Evolutionary conservation across 1,140 invertebrate species (phyloP), one percentile per base, ranked within the genome.

Genomic region (Scaptomyza hsui): DNA sequence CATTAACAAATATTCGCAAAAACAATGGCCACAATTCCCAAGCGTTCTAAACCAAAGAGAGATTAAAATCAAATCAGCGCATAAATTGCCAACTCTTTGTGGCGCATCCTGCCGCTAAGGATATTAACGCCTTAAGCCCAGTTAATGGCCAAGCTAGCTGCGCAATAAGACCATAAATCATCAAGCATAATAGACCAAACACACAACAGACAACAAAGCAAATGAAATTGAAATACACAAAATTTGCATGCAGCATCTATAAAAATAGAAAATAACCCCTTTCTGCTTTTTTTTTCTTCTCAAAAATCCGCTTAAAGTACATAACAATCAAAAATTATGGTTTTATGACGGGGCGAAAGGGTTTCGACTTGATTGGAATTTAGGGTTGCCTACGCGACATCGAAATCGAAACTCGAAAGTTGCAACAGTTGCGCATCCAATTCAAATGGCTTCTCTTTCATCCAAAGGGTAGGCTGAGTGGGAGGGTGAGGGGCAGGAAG

Each of bases 391-490:
- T 15, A 16, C 39, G 16, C 53, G 37, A n/a, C n/a, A 29, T 29
- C 10, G n/a, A 26, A 32, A 56, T 29, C 52, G 55, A 56, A 51
- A 42, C 32, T 29, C 39, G n/a, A 29, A 56, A 75, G 57, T 75
- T 79, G 82, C 77, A 86, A 88, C 81, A 86, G 81, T 86, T 86
- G 81, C 73, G 69, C 69, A 71, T 60, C 82, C 69, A 86, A 82
- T 78, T 80, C 53, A 82, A 82, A 83, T 78, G 74, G 60, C 44
- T 48, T 73, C 67, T 60, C 39, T 24, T 72, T 77, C 19, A 48
- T 1, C 4, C 24, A 9, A 16, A 10, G 3, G n/a, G 10, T 5
- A 13, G 3, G 18, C n/a, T n/a, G 15, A 7, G 42, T 12, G 29
- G 29, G 0, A 6, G 6, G 26, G 5, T n/a, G n/a, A 15, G n/a